phyloP scores from a whole-genome alignment of 2,888 invertebrate species.

The Hoplodrina blanda region DNA sequence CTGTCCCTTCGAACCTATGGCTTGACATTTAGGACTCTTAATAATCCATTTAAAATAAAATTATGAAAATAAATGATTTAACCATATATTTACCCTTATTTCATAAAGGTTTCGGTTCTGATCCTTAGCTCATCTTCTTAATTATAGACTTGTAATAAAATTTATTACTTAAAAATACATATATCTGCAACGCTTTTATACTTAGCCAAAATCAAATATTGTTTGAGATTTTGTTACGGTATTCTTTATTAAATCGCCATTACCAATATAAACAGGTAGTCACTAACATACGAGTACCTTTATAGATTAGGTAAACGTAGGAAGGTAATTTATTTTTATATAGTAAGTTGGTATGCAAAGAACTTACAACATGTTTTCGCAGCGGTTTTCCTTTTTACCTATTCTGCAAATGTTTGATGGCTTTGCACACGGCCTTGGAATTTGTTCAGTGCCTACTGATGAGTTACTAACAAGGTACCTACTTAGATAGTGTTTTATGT shows the following conservation, averaged over 20 bases:
- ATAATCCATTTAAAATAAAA: background rate
- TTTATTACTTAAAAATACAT: too few relatives aligned
- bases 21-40: background rate
- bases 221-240: background rate
- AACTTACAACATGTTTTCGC: conserved; percentile 31
- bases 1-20: background rate
- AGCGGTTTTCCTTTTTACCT: conserved; percentile 47
- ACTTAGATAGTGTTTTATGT: conserved; percentile 20
- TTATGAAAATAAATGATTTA: background rate
- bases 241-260: background rate
- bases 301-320: conserved; percentile 18
- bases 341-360: background rate
- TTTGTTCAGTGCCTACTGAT: conserved; percentile 45
- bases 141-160: too few relatives aligned
- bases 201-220: too few relatives aligned
- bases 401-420: conserved; percentile 46
- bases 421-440: conserved; percentile 45
- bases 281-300: background rate
- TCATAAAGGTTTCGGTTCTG: background rate
- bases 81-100: background rate
- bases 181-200: too few relatives aligned
- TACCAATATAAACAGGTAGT: conserved; percentile 7
- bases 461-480: conserved; percentile 29
- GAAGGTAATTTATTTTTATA: conserved; percentile 16
- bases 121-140: background rate